Evolutionary conservation across 1,140 invertebrate species (phyloP).

Genomic region (Panulirus ornatus): DNA sequence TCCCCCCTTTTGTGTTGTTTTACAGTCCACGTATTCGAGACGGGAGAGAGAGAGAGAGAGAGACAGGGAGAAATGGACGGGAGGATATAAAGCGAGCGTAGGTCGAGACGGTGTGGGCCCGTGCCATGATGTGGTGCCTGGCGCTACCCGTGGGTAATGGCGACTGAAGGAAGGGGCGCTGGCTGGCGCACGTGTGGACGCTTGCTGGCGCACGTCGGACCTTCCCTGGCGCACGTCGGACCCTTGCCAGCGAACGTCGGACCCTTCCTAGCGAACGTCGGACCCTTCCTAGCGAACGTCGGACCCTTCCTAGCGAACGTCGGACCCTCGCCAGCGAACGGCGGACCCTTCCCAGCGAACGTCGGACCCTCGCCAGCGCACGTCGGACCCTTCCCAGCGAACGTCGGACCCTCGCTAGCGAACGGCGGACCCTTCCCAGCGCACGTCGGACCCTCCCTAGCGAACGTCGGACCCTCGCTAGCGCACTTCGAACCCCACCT

Average conservation of each 20-base stretch:
- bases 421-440: too few relatives aligned
- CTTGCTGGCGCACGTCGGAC: not conserved
- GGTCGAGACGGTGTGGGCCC: too few relatives aligned
- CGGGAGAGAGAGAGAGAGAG: constrained; percentile 20
- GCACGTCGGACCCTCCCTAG: too few relatives aligned
- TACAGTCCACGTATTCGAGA: not conserved
- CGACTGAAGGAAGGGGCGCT: not conserved
- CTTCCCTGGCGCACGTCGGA: not conserved
- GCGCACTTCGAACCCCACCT: not conserved
- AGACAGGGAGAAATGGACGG: constrained; percentile 16
- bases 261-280: too few relatives aligned
- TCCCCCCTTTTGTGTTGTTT: not conserved
- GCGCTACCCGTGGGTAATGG: not conserved
- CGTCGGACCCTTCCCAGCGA: too few relatives aligned
- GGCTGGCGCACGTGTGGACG: not conserved
- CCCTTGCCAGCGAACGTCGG: too few relatives aligned
- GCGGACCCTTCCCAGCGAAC: not conserved
- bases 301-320: too few relatives aligned
- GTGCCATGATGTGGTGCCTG: too few relatives aligned
- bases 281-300: too few relatives aligned
- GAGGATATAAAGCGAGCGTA: too few relatives aligned
- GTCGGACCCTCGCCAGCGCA: not conserved
- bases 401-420: too few relatives aligned
- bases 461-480: not conserved
- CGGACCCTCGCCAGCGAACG: not conserved